A percentile compares a stretch with the other conserved stretches of the same genome.
Conservation (phyloP, 2,113 vertebrate species). For the Ceuthmochares aereus region DNA sequence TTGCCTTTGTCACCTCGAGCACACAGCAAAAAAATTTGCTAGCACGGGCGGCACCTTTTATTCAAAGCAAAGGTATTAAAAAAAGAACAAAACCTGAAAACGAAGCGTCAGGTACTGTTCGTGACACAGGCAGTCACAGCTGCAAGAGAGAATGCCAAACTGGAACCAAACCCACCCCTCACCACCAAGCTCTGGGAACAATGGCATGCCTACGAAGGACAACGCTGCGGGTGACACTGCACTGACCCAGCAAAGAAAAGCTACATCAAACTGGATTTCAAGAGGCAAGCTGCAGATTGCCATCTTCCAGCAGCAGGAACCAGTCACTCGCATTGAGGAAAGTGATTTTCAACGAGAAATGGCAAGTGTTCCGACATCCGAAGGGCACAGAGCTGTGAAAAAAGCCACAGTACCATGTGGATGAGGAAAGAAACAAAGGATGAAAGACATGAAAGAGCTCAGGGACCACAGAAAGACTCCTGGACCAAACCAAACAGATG, state of each 20-base stretch:
- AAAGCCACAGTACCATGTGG: fast-evolving
- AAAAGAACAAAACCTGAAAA: background rate
- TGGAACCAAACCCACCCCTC: fast-evolving
- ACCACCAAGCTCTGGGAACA: fast-evolving
- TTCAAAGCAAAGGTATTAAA: background rate
- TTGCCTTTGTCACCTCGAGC: background rate
- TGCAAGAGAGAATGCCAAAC: background rate
- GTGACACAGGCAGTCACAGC: fast-evolving
- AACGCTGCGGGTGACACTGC: fast-evolving
- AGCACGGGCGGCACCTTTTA: too few species aligned
- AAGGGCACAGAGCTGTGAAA: fast-evolving
- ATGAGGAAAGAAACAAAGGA: background rate
- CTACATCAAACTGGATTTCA: fast-evolving
- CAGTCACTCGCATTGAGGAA: fast-evolving
- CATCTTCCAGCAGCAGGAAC: background rate
- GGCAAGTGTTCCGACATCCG: fast-evolving
- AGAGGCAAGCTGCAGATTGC: background rate
- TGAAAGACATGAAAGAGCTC: fast-evolving
- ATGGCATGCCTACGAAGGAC: fast-evolving
- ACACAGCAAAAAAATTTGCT: fast-evolving
- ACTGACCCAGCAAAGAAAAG: background rate
- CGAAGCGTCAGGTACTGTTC: fast-evolving
- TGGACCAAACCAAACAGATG: background rate
- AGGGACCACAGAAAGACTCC: background rate
- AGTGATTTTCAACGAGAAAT: fast-evolving